Evolutionary conservation across 2,888 invertebrate species (phyloP), one percentile per base, ranked within the genome.

Genomic region (Andrena marginata): DNA sequence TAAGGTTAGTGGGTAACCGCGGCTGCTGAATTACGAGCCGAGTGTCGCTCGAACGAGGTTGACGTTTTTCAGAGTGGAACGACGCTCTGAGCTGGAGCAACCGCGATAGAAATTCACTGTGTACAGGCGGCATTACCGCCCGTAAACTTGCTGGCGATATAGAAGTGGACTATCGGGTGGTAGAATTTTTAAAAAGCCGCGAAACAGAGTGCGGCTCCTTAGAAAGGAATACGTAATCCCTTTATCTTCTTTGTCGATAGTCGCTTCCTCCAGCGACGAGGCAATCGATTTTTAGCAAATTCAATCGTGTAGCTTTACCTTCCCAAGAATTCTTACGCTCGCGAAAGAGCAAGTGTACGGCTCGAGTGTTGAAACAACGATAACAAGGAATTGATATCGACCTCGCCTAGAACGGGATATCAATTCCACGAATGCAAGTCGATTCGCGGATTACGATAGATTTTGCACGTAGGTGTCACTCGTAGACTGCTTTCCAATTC

Each of bases 1-100:
- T 79, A 87, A 86, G 86, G 87, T 86, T 77, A 87, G 77, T 84
- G 80, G 87, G 86, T 87, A 86, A 86, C 86, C 86, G 80, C 86
- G 72, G 63, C n/a, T 51, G 68, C 68, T 77, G 80, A 71, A 80
- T 80, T 72, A 77, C 77, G 67, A 63, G 70, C 51, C 51, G 65
- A 35, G 29, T 78, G 72, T 68, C 78, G 31, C 23, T 35, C 8
- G 56, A 56, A 63, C 63, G 56, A 48, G 67, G n/a, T 49, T 35
- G 48, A 20, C 10, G 71, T 72, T 72, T 78, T 80, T 80, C 79
- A 79, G 72, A 72, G 48, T 80, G 79, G 79, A 80, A 80, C 80
- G 67, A 68, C 33, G 60, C 70, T 26, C 64, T 59, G 49, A 48
- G 64, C 64, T 31, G 29, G 20, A 63, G 16, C 31, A 31, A 42